A percentile compares a stretch with the other conserved stretches of the same genome.
phyloP scores from a whole-genome alignment of 2,113 vertebrate genomes.

The Oostethus manadensis region DNA sequence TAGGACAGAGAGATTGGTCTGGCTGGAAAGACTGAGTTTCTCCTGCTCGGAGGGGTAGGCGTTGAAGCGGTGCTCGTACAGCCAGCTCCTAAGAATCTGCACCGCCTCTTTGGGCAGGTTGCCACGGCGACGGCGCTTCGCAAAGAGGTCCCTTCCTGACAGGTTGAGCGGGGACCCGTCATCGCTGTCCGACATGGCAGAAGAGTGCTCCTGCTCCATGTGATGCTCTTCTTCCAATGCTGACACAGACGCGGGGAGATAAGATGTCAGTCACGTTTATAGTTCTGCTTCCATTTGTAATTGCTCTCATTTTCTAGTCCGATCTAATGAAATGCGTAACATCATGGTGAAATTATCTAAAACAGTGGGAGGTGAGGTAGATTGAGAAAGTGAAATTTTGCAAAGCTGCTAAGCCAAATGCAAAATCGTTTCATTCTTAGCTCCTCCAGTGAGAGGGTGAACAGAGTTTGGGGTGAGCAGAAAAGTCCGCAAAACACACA shows the following conservation, averaged over 20 bases:
- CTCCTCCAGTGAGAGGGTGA: too few relatives aligned
- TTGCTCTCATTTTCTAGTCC: not conserved
- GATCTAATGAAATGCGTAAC: not conserved
- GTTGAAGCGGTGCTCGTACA: slow-evolving; percentile 92
- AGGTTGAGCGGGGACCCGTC: slow-evolving; percentile 79
- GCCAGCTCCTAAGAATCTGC: slow-evolving; percentile 90
- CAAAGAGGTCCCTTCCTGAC: slow-evolving; percentile 65
- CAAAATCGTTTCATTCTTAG: not conserved
- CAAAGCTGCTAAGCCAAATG: not conserved
- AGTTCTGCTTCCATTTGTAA: not conserved
- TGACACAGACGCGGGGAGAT: slow-evolving; percentile 20
- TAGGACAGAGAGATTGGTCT: slow-evolving; percentile 88
- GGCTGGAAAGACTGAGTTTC: slow-evolving; percentile 85
- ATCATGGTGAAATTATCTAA: not conserved
- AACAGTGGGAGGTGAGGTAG: too few relatives aligned
- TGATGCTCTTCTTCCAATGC: slow-evolving; percentile 59
- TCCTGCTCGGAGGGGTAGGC: slow-evolving; percentile 95
- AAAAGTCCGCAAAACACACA: slow-evolving; percentile 9
- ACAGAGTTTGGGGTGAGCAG: not conserved
- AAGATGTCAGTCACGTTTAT: not conserved
- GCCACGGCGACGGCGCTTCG: slow-evolving; percentile 88
- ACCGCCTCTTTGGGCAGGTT: slow-evolving; percentile 96
- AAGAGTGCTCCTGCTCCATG: slow-evolving; percentile 67
- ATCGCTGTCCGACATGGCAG: slow-evolving; percentile 89
- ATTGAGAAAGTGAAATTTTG: not conserved